phyloP scores from a whole-genome alignment of 2,113 vertebrate species.

The Mystacornis crossleyi region DNA sequence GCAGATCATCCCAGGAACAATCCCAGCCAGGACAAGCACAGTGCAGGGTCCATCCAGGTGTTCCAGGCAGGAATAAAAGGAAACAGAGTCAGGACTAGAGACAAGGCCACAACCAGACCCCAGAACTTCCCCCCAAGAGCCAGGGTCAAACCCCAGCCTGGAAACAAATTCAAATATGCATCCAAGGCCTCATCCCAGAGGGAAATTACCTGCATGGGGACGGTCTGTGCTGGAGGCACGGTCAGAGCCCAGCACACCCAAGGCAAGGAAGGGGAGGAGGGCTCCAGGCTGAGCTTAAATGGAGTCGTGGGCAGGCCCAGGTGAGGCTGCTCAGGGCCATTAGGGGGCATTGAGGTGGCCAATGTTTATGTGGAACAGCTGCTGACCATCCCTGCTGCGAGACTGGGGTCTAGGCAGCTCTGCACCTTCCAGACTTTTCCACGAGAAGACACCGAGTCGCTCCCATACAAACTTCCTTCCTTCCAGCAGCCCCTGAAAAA shows the following conservation, averaged over 20 bases:
- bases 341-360: not conserved
- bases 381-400: not conserved
- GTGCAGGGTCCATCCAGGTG: too few relatives aligned
- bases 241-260: accelerated
- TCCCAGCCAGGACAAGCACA: not conserved
- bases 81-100: not conserved
- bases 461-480: not conserved
- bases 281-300: not conserved
- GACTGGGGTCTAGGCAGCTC: accelerated
- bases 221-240: accelerated
- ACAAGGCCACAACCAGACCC: not conserved
- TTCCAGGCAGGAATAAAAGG: not conserved
- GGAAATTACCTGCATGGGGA: not conserved
- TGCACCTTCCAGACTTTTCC: not conserved
- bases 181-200: not conserved
- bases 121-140: not conserved
- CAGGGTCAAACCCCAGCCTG: not conserved
- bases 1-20: not conserved
- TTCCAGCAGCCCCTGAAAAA: not conserved
- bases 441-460: not conserved
- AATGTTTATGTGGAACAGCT: not conserved
- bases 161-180: accelerated
- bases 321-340: not conserved
- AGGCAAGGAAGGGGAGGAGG: accelerated
- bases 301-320: accelerated